Percentiles rank a stretch among this genome's conserved stretches.
Conservation (phyloP, 2,113 vertebrate species). For the Mungos mungo region DNA sequence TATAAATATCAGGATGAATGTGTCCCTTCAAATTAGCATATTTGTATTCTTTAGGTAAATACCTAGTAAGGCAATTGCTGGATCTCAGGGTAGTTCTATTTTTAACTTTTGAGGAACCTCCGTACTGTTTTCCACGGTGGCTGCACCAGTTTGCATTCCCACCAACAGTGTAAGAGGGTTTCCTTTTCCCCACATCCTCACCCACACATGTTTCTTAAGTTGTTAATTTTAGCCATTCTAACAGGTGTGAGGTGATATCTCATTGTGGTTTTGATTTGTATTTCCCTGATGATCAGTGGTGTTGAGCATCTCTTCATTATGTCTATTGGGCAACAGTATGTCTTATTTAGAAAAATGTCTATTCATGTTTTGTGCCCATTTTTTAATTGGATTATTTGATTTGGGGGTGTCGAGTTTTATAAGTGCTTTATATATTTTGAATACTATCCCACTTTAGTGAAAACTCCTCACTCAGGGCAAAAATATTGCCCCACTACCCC, state of each 20-base stretch:
- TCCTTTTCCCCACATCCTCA: neutral
- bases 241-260: neutral
- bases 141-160: neutral
- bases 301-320: neutral
- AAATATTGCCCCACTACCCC: neutral
- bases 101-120: neutral
- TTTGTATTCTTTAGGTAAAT: neutral
- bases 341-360: neutral
- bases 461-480: neutral
- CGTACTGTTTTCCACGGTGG: neutral
- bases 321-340: neutral
- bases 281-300: neutral
- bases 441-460: neutral
- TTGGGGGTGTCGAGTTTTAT: neutral
- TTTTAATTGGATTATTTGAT: neutral
- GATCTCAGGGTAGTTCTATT: neutral
- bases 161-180: neutral
- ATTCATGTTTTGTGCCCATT: neutral
- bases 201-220: neutral
- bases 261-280: neutral
- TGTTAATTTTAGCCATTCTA: neutral
- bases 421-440: neutral
- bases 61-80: neutral
- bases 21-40: neutral
- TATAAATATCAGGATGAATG: neutral